Conservation (phyloP, 1,140 invertebrate genomes). For the Neodiprion virginianus region DNA sequence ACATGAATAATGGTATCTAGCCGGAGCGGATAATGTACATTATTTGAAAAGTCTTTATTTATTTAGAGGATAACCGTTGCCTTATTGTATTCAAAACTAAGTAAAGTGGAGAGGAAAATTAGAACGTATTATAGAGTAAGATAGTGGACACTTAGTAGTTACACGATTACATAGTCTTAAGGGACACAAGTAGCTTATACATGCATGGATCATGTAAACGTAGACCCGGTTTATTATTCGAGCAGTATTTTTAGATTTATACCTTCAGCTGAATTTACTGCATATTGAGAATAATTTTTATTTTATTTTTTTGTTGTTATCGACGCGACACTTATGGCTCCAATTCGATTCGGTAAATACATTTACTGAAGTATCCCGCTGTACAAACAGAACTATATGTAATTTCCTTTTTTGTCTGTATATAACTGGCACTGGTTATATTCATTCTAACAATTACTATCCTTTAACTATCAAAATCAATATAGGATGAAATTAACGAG, state of each 20-base stretch:
- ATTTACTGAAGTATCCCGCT: too few relatives aligned
- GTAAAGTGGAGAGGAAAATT: slow-evolving; percentile 16
- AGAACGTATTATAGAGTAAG: slow-evolving; percentile 32
- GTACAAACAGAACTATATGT: neutral
- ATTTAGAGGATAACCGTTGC: slow-evolving; percentile 51
- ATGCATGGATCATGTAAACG: neutral
- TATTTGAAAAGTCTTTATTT: slow-evolving; percentile 48
- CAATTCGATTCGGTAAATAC: too few relatives aligned
- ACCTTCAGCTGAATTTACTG: slow-evolving; percentile 49
- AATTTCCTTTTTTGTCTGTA: neutral
- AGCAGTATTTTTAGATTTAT: slow-evolving; percentile 60
- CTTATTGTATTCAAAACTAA: slow-evolving; percentile 49
- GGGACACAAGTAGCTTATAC: neutral
- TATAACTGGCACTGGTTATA: neutral
- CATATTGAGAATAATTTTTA: slow-evolving; percentile 25
- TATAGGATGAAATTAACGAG: too few relatives aligned
- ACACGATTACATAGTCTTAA: too few relatives aligned
- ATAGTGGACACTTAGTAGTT: neutral
- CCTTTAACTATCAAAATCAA: neutral
- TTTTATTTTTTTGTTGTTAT: neutral
- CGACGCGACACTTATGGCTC: neutral
- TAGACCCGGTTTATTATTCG: slow-evolving; percentile 45
- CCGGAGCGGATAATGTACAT: slow-evolving; percentile 43
- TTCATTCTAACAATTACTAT: neutral
- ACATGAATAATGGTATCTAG: neutral